phyloP scores from a whole-genome alignment of 1,140 invertebrate genomes.

The Harlomillsia oculata region DNA sequence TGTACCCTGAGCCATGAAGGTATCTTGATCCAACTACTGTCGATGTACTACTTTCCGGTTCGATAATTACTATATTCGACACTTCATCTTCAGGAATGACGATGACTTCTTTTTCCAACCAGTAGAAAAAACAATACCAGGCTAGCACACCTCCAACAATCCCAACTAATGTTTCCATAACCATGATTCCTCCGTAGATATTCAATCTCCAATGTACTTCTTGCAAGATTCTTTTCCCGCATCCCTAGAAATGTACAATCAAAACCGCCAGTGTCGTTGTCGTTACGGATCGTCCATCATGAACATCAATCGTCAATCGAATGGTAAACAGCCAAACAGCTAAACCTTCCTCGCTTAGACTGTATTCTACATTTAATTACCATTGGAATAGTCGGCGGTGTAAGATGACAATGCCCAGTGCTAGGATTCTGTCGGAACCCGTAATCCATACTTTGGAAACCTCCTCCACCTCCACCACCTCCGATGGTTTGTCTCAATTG shows the following conservation, averaged over 20 bases:
- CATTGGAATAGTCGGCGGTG: conserved; percentile 25
- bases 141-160: conserved; percentile 12
- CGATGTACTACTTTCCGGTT: conserved; percentile 25
- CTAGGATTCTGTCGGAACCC: conserved; percentile 24
- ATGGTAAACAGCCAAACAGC: neutral
- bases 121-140: conserved; percentile 34
- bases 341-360: neutral
- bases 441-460: conserved; percentile 14
- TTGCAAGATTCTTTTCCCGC: conserved; percentile 19
- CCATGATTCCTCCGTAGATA: neutral
- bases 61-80: conserved; percentile 31
- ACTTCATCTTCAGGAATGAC: conserved; percentile 35
- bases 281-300: too few relatives aligned
- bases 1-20: too few relatives aligned
- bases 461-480: conserved; percentile 12
- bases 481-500: conserved; percentile 8
- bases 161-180: conserved; percentile 5
- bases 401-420: conserved; percentile 30
- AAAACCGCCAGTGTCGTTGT: too few relatives aligned
- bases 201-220: conserved; percentile 8
- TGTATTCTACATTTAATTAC: conserved; percentile 7
- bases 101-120: conserved; percentile 34
- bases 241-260: conserved; percentile 7
- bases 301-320: too few relatives aligned
- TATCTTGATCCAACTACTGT: conserved; percentile 2